Evolutionary conservation across 2,888 invertebrate species (phyloP).

Genomic region (Ectemnius continuus): DNA sequence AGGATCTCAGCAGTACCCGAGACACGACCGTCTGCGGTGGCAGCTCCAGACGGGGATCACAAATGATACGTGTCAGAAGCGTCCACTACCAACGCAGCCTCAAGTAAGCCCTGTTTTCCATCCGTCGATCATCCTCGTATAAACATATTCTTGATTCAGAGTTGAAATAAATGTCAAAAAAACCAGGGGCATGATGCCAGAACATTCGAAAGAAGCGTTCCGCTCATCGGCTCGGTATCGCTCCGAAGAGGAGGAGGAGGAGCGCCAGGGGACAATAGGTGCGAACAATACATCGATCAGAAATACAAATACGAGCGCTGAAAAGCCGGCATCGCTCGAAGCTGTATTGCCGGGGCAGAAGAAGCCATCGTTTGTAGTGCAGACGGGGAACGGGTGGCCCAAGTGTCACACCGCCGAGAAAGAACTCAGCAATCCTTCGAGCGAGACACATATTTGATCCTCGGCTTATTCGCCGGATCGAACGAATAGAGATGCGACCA

Average conservation of each 20-base stretch:
- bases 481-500: not conserved
- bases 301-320: not conserved
- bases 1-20: conserved; percentile 79
- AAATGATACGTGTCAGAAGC: conserved; percentile 78
- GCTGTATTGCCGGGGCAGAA: conserved; percentile 27
- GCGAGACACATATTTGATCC: conserved; percentile 64
- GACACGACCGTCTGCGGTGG: conserved; percentile 82
- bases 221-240: conserved; percentile 21
- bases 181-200: conserved; percentile 30
- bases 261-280: not conserved
- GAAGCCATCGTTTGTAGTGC: conserved; percentile 53
- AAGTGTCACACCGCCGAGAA: conserved; percentile 45
- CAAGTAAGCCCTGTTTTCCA: conserved; percentile 50
- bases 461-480: not conserved
- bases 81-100: conserved; percentile 54
- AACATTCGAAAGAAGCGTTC: conserved; percentile 13
- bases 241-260: conserved; percentile 20
- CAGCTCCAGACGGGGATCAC: conserved; percentile 76
- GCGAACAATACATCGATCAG: conserved; percentile 6
- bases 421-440: conserved; percentile 23
- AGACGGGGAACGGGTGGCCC: conserved; percentile 54
- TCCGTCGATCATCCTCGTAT: no score
- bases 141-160: not conserved
- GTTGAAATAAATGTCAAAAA: not conserved
- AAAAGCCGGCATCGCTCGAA: not conserved